phyloP scores from a whole-genome alignment of 2,888 invertebrate genomes.

The Elysia crispata region DNA sequence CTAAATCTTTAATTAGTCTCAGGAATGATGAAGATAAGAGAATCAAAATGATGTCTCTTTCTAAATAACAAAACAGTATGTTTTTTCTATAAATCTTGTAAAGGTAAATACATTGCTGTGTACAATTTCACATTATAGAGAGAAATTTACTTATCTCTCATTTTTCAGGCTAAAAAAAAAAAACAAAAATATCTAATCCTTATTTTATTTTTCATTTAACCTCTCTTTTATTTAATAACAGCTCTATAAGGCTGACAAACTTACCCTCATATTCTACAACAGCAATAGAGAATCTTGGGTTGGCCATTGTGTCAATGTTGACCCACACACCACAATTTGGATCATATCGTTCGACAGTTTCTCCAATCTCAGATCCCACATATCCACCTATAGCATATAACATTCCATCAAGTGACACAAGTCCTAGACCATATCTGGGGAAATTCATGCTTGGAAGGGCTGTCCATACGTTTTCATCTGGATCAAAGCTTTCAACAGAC shows the following conservation, averaged over 20 bases:
- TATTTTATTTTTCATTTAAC: too few species aligned
- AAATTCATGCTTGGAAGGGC: constrained; percentile 79
- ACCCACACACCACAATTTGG: constrained; percentile 88
- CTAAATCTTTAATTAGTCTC: too few species aligned
- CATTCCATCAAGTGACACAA: constrained; percentile 89
- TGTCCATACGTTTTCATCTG: constrained; percentile 68
- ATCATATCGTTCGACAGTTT: constrained; percentile 91
- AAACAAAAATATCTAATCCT: too few species aligned
- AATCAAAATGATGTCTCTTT: too few species aligned
- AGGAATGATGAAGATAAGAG: too few species aligned
- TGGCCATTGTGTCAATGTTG: constrained; percentile 87
- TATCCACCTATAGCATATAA: constrained; percentile 94
- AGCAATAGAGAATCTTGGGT: constrained; percentile 94
- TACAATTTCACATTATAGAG: too few species aligned
- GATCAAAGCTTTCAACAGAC: constrained; percentile 73
- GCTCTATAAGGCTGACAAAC: neutral
- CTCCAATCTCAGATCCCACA: constrained; percentile 94
- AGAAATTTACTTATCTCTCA: too few species aligned
- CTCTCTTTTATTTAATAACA: too few species aligned
- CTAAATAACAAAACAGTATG: too few species aligned
- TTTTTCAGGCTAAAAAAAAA: too few species aligned
- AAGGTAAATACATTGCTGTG: too few species aligned
- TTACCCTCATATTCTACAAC: constrained; percentile 88
- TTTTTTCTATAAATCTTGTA: too few species aligned
- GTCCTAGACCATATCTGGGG: constrained; percentile 89